Evolutionary conservation across 2,113 vertebrate species (phyloP).

Genomic region (Xiphophorus hellerii): DNA sequence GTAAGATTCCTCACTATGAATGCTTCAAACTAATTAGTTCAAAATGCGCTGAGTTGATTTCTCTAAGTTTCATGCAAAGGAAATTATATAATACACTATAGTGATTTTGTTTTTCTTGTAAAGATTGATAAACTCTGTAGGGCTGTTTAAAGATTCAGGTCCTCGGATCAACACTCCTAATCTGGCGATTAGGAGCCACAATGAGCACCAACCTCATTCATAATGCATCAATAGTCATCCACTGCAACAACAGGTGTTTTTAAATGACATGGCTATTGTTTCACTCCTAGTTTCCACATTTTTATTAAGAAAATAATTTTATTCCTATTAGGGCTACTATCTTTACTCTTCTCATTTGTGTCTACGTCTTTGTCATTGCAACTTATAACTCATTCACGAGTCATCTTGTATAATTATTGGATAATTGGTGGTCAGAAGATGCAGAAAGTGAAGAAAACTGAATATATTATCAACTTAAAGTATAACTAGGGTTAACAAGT

Average conservation of each 20-base stretch:
- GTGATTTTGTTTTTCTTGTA: background rate
- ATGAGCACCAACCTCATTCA: conserved; percentile 59
- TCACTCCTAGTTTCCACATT: background rate
- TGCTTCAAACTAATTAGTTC: background rate
- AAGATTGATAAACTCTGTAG: background rate
- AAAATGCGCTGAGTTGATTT: background rate
- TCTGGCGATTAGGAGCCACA: conserved; percentile 35
- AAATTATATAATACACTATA: background rate
- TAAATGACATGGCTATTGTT: conserved; percentile 5
- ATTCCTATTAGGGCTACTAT: background rate
- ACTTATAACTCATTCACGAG: background rate
- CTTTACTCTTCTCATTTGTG: too few species aligned
- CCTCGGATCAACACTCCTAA: conserved; percentile 21
- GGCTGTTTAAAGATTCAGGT: conserved; percentile 29
- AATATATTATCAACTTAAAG: background rate
- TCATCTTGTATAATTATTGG: background rate
- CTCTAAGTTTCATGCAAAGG: background rate
- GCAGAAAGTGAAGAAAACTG: background rate
- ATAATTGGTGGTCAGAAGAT: background rate
- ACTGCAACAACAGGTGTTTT: conserved; percentile 53
- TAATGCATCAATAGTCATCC: conserved; percentile 59
- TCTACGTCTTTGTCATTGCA: background rate
- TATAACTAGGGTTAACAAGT: background rate
- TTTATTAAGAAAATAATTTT: background rate
- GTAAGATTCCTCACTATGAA: conserved; percentile 12